These are phyloP conservation scores for Philotrypesis tridentata DNA, from an alignment of 1,140 invertebrate species.

Conservation along the genomic window DNA sequence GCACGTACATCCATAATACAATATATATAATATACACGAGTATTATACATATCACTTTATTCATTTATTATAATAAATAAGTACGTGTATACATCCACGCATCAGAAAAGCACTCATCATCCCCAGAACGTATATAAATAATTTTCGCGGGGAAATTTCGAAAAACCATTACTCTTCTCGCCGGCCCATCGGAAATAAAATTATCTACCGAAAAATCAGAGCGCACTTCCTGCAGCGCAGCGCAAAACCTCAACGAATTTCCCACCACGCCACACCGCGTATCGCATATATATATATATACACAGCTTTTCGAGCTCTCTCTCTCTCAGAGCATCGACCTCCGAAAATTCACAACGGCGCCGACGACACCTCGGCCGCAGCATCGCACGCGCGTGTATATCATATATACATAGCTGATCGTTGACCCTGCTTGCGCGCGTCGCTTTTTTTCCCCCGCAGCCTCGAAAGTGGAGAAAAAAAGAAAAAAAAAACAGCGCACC, in stretches of 20 bases:
- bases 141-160: background rate
- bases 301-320: background rate
- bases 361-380: background rate
- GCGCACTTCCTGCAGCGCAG: too few relatives aligned
- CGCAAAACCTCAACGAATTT: background rate
- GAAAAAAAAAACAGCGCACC: background rate
- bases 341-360: background rate
- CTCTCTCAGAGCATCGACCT: background rate
- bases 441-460: slow-evolving; percentile 42
- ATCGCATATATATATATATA: too few relatives aligned
- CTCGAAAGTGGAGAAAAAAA: slow-evolving; percentile 51
- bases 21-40: too few relatives aligned
- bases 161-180: background rate
- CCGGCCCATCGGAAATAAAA: background rate
- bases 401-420: background rate
- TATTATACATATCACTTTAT: too few relatives aligned
- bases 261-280: background rate
- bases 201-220: background rate
- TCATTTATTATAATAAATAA: too few relatives aligned
- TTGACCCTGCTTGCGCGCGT: background rate
- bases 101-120: background rate
- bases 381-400: background rate
- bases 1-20: too few relatives aligned
- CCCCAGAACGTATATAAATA: background rate
- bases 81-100: background rate